Base-by-base conservation (phyloP, 53 echinoderm and acorn worm genomes). In the Holothuria leucospilota region DNA sequence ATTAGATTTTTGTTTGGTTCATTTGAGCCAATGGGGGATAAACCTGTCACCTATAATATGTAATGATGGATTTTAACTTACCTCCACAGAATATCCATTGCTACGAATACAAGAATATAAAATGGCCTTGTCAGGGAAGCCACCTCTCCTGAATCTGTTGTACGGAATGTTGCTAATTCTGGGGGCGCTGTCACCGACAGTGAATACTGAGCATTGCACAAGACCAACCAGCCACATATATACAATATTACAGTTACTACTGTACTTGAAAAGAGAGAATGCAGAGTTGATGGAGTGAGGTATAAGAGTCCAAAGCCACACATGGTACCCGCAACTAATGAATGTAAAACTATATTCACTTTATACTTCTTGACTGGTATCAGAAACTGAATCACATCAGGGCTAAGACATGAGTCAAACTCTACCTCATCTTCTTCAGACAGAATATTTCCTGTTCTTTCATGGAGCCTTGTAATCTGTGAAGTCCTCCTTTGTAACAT, bases 371-470 rank as follows among this genome's bases (percentile, higher is more conserved):
- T 97, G 29, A 84, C 88, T 26, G 98, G 98, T 29, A 97, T 62
- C 60, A 93, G 58, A 59, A 90, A 97, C 53, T 97, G 82, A 29
- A 95, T 79, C 15, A 95, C 93, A 21, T 97, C 91, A 8, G 82
- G 51, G 16, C 91, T 90, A 39, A 90, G 93, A 71, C 93, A 93
- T 2, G 91, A 89, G 13, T 95, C 93, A 90, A 97, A 97, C 9
- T 97, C 95, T 2, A 97, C 91, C 84, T 97, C 95, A 28, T 95
- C 98, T 56, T 97, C 98, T 39, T 97, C 97, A 3, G 97, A 87
- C 21, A 97, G 88, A 23, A 97, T 80, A 27, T 80, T 80, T 59
- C 30, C 34, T 78, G 15, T 77, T 79, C 71, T 74, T 69, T 68
- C 88, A 63, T 71, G 64, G 58, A 59, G 87, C n/a, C 49, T 41